A percentile compares a stretch with the other conserved stretches of the same genome.
phyloP scores from a whole-genome alignment of 2,113 vertebrate species.

The Pelusios castaneus region DNA sequence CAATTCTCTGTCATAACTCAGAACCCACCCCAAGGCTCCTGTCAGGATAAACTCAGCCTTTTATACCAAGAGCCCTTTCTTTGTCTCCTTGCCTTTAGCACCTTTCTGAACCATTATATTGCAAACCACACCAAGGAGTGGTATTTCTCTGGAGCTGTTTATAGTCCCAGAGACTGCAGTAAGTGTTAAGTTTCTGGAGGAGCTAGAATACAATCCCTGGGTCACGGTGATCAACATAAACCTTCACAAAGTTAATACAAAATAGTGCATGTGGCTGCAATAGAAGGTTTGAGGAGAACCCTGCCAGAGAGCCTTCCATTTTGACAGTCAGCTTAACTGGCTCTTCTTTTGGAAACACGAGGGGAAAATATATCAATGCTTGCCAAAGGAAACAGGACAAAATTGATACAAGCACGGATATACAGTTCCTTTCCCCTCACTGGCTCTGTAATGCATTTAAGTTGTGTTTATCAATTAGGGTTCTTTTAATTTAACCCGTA shows the following conservation, averaged over 20 bases:
- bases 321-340: neutral
- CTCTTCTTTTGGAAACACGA: neutral
- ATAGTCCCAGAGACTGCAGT: neutral
- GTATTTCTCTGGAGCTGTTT: neutral
- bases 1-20: no score
- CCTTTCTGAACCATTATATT: neutral
- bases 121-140: neutral
- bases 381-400: neutral
- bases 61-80: neutral
- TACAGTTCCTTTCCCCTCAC: neutral
- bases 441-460: slow-evolving; percentile 20
- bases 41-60: neutral
- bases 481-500: slow-evolving; percentile 15
- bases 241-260: neutral
- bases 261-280: neutral
- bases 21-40: neutral
- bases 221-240: neutral
- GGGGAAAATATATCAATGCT: neutral
- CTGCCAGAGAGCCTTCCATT: neutral
- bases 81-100: neutral
- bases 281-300: neutral
- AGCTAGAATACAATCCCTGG: neutral
- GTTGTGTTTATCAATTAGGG: neutral
- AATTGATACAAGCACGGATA: slow-evolving; percentile 22
- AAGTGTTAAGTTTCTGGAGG: neutral